Conservation (phyloP, 2,888 invertebrate species). For the Stenodema calcarata region DNA sequence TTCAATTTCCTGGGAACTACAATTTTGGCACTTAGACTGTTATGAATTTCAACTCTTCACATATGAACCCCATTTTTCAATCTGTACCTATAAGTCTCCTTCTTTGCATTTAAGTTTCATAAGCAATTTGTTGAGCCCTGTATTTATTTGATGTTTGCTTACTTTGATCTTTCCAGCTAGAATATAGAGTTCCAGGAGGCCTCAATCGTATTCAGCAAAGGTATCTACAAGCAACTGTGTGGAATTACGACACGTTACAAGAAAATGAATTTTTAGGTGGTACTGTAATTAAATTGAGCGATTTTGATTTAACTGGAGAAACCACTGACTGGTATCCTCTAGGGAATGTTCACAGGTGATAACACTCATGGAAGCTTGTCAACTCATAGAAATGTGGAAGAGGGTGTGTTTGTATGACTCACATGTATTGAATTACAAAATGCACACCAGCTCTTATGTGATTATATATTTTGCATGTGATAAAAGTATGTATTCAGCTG, state of each 20-base stretch:
- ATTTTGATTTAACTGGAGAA: conserved; percentile 78
- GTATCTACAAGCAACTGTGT: conserved; percentile 88
- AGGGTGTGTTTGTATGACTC: not conserved
- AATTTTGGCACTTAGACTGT: too few species aligned
- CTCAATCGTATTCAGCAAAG: conserved; percentile 77
- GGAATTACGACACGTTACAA: conserved; percentile 92
- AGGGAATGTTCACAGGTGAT: conserved; percentile 61
- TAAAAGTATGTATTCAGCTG: not conserved
- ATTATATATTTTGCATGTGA: not conserved
- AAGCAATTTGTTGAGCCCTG: too few species aligned
- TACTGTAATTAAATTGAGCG: conserved; percentile 78
- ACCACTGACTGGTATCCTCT: conserved; percentile 87
- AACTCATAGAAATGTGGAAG: not conserved
- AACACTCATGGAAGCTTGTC: too few species aligned
- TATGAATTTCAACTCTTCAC: too few species aligned
- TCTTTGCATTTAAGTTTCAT: too few species aligned
- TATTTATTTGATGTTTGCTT: not conserved
- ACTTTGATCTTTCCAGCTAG: conserved; percentile 68
- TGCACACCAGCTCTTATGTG: not conserved
- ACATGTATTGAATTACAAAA: not conserved
- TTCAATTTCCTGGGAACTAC: too few species aligned
- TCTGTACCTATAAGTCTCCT: too few species aligned
- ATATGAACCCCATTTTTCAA: too few species aligned
- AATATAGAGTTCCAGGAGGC: conserved; percentile 76
- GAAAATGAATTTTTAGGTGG: conserved; percentile 95